phyloP scores from a whole-genome alignment of 2,888 invertebrate species.

The Melolontha melolontha region DNA sequence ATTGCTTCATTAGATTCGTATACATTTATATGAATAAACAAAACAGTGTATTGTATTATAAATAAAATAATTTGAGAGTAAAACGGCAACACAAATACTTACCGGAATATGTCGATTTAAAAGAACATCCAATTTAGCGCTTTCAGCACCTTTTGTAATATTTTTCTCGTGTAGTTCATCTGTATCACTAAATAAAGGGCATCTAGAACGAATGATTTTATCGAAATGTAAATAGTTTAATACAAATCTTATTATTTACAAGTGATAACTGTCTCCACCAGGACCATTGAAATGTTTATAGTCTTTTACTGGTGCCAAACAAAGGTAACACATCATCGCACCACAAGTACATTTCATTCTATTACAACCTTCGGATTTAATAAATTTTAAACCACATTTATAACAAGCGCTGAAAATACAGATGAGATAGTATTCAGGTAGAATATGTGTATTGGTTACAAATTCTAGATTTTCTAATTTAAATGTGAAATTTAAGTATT shows the following conservation, averaged over 20 bases:
- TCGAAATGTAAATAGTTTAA: constrained; percentile 2
- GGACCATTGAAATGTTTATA: constrained; percentile 70
- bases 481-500: too few relatives aligned
- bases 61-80: too few relatives aligned
- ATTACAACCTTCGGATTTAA: constrained; percentile 71
- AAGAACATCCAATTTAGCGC: constrained; percentile 56
- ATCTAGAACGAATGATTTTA: constrained; percentile 51
- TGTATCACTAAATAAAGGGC: constrained; percentile 66
- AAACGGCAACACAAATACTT: not conserved
- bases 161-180: constrained; percentile 59
- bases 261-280: constrained; percentile 59
- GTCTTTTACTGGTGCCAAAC: constrained; percentile 66
- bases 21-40: too few relatives aligned
- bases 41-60: too few relatives aligned
- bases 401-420: constrained; percentile 62
- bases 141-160: constrained; percentile 62
- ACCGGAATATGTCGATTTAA: constrained; percentile 10
- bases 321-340: constrained; percentile 70
- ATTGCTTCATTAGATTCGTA: too few relatives aligned
- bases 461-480: too few relatives aligned
- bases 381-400: constrained; percentile 65
- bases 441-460: too few relatives aligned
- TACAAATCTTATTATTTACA: constrained; percentile 49
- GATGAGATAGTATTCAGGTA: too few relatives aligned
- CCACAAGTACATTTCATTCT: constrained; percentile 71